Conservation (phyloP, 2,113 vertebrate species). For the Protomyctophum bolini region DNA sequence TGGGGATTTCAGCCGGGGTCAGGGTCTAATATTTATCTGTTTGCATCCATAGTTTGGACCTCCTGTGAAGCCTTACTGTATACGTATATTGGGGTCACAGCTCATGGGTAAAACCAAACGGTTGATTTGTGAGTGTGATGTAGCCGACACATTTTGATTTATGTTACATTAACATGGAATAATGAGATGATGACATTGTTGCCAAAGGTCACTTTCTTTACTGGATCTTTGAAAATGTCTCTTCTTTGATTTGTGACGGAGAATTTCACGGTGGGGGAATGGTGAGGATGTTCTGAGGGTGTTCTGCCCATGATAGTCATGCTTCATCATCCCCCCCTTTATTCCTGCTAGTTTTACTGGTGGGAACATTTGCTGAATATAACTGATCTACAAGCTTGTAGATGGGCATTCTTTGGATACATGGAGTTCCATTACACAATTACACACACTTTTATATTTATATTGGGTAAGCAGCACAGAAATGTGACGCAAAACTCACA, state of each 20-base stretch:
- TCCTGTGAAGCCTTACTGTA: slow-evolving; percentile 37
- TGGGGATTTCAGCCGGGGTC: slow-evolving; percentile 76
- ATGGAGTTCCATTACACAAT: too few species aligned
- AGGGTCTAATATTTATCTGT: slow-evolving; percentile 75
- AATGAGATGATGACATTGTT: slow-evolving; percentile 34
- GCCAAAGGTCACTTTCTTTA: slow-evolving; percentile 3
- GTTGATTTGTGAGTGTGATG: slow-evolving; percentile 48
- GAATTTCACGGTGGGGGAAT: slow-evolving; percentile 12
- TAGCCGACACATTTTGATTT: slow-evolving; percentile 45
- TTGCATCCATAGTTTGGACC: slow-evolving; percentile 52
- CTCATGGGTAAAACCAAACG: slow-evolving; percentile 66
- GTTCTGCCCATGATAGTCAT: slow-evolving; percentile 4
- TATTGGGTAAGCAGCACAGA: too few species aligned
- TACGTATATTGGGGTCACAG: slow-evolving; percentile 64
- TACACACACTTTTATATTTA: too few species aligned
- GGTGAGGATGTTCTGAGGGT: neutral
- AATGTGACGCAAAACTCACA: too few species aligned
- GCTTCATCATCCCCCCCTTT: neutral
- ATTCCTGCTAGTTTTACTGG: neutral
- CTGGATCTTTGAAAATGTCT: slow-evolving; percentile 15
- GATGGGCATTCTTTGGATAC: too few species aligned
- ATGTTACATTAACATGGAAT: slow-evolving; percentile 64
- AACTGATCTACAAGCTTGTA: too few species aligned
- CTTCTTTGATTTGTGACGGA: slow-evolving; percentile 12
- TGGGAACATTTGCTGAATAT: too few species aligned